These are phyloP conservation scores for Burhinus oedicnemus DNA, from an alignment of 2,113 vertebrate species.

Conservation along the genomic window DNA sequence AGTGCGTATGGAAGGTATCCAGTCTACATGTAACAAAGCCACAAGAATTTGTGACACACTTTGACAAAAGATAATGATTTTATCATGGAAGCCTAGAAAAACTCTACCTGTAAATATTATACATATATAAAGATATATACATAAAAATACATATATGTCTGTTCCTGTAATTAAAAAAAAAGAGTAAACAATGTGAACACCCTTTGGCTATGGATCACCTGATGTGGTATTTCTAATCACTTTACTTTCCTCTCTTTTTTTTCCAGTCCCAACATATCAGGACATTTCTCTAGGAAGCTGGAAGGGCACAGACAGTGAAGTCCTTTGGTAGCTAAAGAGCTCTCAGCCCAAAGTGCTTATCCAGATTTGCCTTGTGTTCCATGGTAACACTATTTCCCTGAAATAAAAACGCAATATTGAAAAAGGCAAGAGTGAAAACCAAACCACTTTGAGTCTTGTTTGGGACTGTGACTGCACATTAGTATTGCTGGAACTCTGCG, in stretches of 20 bases:
- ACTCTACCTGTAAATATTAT: neutral
- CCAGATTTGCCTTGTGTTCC: neutral
- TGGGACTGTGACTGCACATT: neutral
- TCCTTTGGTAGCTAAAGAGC: neutral
- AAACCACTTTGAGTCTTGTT: neutral
- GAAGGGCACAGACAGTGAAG: neutral
- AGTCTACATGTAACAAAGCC: neutral
- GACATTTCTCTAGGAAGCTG: neutral
- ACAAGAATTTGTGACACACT: neutral
- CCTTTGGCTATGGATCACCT: neutral
- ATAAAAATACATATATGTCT: neutral
- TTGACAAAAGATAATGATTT: neutral
- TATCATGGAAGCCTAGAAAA: neutral
- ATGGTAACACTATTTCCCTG: neutral
- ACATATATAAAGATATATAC: neutral
- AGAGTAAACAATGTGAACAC: fast-evolving
- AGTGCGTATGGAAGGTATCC: neutral
- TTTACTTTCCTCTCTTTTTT: neutral
- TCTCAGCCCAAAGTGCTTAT: neutral
- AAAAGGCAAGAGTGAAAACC: neutral
- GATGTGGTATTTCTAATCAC: neutral
- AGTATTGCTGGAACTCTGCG: neutral
- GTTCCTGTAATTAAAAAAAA: neutral
- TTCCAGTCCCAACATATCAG: neutral
- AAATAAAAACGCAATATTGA: neutral